Conservation (phyloP, 2,888 invertebrate species). For the Euphydryas editha region DNA sequence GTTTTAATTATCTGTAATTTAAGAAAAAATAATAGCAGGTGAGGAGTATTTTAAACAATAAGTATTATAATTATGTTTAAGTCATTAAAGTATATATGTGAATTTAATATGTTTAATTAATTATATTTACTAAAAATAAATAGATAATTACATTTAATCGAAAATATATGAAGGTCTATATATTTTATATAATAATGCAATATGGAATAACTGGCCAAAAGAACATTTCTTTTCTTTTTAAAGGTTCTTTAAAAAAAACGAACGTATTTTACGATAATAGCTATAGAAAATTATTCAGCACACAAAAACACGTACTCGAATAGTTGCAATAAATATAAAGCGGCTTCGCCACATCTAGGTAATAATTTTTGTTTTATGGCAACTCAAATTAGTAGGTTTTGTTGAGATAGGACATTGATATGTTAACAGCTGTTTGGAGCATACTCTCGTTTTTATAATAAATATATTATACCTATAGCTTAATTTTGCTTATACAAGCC, state of each 20-base stretch:
- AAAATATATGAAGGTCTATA: too few relatives aligned
- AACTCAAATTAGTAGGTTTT: background rate
- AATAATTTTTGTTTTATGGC: conserved; percentile 7
- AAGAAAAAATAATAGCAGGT: background rate
- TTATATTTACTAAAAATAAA: too few relatives aligned
- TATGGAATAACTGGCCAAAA: too few relatives aligned
- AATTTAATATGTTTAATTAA: too few relatives aligned
- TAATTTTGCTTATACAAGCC: background rate
- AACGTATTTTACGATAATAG: conserved; percentile 5
- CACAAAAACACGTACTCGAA: background rate
- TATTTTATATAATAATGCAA: too few relatives aligned
- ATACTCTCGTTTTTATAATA: background rate
- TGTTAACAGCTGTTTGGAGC: background rate
- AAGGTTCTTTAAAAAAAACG: conserved; percentile 2
- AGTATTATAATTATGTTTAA: background rate
- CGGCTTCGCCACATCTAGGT: background rate
- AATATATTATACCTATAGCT: background rate
- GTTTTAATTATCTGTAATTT: background rate
- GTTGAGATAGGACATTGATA: background rate
- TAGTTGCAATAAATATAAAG: conserved; percentile 4
- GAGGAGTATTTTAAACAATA: background rate
- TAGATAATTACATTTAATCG: too few relatives aligned
- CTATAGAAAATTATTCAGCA: background rate
- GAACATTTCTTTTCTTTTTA: background rate
- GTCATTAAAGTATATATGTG: too few relatives aligned